phyloP scores from a whole-genome alignment of 2,888 invertebrate species.

The Diarsia rubi region DNA sequence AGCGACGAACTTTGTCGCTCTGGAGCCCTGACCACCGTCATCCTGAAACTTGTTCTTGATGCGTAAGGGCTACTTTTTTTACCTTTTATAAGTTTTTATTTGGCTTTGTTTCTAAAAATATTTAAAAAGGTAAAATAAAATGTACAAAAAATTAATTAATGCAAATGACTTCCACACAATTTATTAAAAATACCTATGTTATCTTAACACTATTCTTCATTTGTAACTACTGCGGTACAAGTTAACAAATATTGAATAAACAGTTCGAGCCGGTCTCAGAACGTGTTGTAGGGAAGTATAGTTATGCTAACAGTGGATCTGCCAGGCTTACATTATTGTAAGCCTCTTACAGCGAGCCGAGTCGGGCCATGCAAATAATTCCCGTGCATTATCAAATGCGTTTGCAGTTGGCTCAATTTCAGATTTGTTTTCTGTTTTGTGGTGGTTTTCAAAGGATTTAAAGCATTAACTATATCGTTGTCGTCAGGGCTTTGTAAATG shows the following conservation, averaged over 20 bases:
- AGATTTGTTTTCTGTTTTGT: slow-evolving; percentile 37
- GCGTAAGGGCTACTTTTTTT: too few species aligned
- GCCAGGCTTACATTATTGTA: slow-evolving; percentile 76
- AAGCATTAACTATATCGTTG: neutral
- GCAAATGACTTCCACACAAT: too few species aligned
- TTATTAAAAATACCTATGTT: too few species aligned
- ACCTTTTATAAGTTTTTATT: too few species aligned
- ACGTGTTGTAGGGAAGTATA: slow-evolving; percentile 64
- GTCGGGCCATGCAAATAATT: slow-evolving; percentile 72
- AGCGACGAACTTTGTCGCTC: too few species aligned
- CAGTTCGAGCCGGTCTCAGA: slow-evolving; percentile 54
- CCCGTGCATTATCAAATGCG: slow-evolving; percentile 63
- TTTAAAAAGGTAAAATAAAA: too few species aligned
- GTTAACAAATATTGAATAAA: slow-evolving; percentile 61
- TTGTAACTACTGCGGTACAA: slow-evolving; percentile 4
- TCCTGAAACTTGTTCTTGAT: too few species aligned
- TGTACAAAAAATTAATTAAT: too few species aligned
- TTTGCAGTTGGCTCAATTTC: slow-evolving; percentile 57
- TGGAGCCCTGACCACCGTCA: too few species aligned
- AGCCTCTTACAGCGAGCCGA: slow-evolving; percentile 70
- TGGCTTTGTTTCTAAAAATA: too few species aligned
- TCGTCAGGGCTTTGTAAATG: neutral
- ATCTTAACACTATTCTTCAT: neutral
- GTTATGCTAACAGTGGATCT: slow-evolving; percentile 76
- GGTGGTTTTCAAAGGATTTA: slow-evolving; percentile 22